Evolutionary conservation across 92 coral and sea anemone genomes (phyloP).

Genomic region (Umimayanthus chanpuru): DNA sequence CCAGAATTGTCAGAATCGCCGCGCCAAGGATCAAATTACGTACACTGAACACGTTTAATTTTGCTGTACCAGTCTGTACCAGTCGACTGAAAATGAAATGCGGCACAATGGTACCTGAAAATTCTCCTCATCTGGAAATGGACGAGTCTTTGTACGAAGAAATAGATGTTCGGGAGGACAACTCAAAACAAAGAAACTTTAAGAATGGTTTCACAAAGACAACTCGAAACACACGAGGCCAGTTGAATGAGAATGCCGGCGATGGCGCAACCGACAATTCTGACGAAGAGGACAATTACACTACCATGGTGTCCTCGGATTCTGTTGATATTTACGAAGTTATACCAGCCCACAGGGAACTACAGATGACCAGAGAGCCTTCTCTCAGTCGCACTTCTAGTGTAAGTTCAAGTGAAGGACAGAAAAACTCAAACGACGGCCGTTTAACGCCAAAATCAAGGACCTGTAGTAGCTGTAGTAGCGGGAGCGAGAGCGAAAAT

Average conservation of each 20-base stretch:
- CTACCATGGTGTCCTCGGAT: conserved; percentile 47
- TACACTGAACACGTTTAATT: neutral
- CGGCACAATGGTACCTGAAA: conserved; percentile 43
- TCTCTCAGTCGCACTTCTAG: conserved; percentile 63
- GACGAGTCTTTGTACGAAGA: conserved; percentile 61
- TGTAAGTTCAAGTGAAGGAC: conserved; percentile 43
- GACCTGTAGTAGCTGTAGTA: conserved; percentile 25
- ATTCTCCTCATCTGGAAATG: conserved; percentile 43
- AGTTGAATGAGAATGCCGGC: neutral
- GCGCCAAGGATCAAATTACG: neutral
- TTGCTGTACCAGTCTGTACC: conserved; percentile 56
- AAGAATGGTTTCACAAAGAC: conserved; percentile 20
- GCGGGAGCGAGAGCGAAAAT: conserved; percentile 31
- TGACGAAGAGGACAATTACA: conserved; percentile 34
- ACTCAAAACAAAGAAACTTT: conserved; percentile 26
- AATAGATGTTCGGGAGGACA: conserved; percentile 40
- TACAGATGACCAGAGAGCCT: conserved; percentile 30
- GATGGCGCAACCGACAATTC: conserved; percentile 23
- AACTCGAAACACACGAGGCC: conserved; percentile 25
- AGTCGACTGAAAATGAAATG: conserved; percentile 59
- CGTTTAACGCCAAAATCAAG: conserved; percentile 17
- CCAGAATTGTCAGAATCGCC: neutral
- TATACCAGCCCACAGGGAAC: conserved; percentile 74
- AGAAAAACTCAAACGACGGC: conserved; percentile 28
- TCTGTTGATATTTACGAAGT: conserved; percentile 84